Evolutionary conservation across 1,140 invertebrate genomes (phyloP), one percentile per base, ranked within the genome.

Genomic region (Panulirus ornatus): DNA sequence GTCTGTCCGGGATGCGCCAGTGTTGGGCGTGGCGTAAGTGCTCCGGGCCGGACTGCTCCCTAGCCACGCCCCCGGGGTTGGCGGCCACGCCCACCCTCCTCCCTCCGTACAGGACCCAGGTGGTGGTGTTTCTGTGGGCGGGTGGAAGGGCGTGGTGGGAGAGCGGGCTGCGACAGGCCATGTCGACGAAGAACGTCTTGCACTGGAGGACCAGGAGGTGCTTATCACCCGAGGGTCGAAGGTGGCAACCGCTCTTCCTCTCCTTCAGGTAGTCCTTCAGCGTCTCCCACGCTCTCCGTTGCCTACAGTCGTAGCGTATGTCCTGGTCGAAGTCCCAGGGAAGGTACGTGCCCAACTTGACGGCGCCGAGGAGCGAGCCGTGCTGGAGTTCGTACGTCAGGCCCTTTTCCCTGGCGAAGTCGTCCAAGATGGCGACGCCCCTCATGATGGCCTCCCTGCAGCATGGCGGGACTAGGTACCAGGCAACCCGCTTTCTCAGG

Each of bases 281-380:
- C 30, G 75, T 63, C 54, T 40, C 93, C 70, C 11, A 36, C 36
- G 36, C 88, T 87, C 42, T 92, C 91, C 30, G 82, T 76, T 71
- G 86, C 79, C 44, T 78, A 36, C 89, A 93, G 91, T 34, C 19
- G 16, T 44, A 51, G 71, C 81, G 63, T 1, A 93, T 34, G 75
- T 93, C 93, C 14, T 85, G 92, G 86, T 93, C 93, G 30, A 92
- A 76, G 86, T 93, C 93, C 93, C 93, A 94, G 44, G 93, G 93
- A n/a, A 93, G 75, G 5, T 71, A 51, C 11, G 92, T 87, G 73
- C 91, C 92, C 16, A 93, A 90, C 89, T 93, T 94, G 11, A 94
- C 93, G n/a, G 93, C 93, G 22, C 93, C 93, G 2, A 94, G 88
- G 3, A 93, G 58, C 9, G 93, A 92, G 11, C 93, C 93, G 54